Base-by-base conservation (phyloP, 2,888 invertebrate species). In the Drosophila kambysellisi region DNA sequence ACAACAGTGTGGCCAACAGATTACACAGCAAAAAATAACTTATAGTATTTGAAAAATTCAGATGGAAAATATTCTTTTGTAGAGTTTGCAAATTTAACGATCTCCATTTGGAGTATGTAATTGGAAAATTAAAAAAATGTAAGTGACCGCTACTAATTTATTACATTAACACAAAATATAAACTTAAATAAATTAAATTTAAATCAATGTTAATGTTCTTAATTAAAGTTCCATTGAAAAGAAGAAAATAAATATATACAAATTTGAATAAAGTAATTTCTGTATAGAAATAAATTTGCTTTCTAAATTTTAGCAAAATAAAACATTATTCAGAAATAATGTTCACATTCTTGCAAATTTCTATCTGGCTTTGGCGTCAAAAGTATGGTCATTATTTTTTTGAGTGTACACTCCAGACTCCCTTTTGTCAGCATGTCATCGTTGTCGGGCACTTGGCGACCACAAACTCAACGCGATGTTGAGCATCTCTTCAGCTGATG, bases 341-440 rank as follows among this genome's bases (percentile, higher is more conserved):
- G 2, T 20, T 2, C n/a, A n/a, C 41, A 20, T 9, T 11, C n/a
- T 11, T 11, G 2, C 0, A 1, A 20, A 20, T 9, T 41, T 5
- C 2, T n/a, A n/a, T 9, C 41, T n/a, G n/a, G n/a, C n/a, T 41
- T 9, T n/a, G n/a, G 4, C 4, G 2, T 20, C n/a, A 7, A 32
- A 33, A 32, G 32, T 12, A 6, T 15, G 9, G 9, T n/a, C 9
- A n/a, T 6, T 7, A 3, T 54, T 56, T 56, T 29, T 29, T 20
- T 29, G 7, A 56, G n/a, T 56, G 39, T 39, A 56, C 30, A 15
- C 43, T 58, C 46, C 20, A 30, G 60, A 70, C 75, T 79, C 63
- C 80, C 79, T 79, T 79, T 79, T 70, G 63, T 61, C 82, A 35
- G 79, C 72, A 64, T 64, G 69, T 79, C 76, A 66, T 46, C 59